Conservation (phyloP, 2,113 vertebrate species). For the Sturnus vulgaris region DNA sequence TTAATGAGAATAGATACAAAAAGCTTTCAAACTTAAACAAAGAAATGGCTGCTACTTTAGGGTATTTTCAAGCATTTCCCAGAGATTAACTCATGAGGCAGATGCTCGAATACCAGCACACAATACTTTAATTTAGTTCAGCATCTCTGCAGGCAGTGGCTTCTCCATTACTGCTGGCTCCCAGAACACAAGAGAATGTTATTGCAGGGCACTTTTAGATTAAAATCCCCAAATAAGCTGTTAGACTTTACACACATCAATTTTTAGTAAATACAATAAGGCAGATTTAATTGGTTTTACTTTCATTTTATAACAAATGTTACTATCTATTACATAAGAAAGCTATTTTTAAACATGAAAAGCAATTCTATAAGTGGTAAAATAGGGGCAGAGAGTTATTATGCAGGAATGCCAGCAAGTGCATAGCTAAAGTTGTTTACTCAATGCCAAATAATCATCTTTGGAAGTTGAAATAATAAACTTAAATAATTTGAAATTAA, state of each 20-base stretch:
- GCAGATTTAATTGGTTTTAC: constrained; percentile 46
- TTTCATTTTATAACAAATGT: constrained; percentile 42
- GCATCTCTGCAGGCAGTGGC: constrained; percentile 56
- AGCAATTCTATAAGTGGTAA: not conserved
- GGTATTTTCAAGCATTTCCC: constrained; percentile 45
- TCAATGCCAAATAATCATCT: not conserved
- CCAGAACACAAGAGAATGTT: constrained; percentile 31
- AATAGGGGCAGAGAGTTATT: not conserved
- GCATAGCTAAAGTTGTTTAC: constrained; percentile 3
- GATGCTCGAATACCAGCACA: constrained; percentile 37
- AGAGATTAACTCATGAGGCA: constrained; percentile 33
- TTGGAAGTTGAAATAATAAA: constrained; percentile 23
- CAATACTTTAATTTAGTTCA: constrained; percentile 57
- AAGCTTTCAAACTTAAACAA: constrained; percentile 60
- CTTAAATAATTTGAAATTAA: constrained; percentile 6
- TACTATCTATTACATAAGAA: constrained; percentile 23
- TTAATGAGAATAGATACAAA: constrained; percentile 51
- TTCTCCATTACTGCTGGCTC: constrained; percentile 22
- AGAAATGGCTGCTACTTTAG: constrained; percentile 47
- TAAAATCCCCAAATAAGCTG: constrained; percentile 45
- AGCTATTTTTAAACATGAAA: not conserved
- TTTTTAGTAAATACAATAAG: constrained; percentile 41
- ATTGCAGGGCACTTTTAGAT: constrained; percentile 40
- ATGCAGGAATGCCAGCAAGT: not conserved
- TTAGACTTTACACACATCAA: constrained; percentile 42